phyloP scores from a whole-genome alignment of 2,888 invertebrate species.

The Mystacides longicornis region DNA sequence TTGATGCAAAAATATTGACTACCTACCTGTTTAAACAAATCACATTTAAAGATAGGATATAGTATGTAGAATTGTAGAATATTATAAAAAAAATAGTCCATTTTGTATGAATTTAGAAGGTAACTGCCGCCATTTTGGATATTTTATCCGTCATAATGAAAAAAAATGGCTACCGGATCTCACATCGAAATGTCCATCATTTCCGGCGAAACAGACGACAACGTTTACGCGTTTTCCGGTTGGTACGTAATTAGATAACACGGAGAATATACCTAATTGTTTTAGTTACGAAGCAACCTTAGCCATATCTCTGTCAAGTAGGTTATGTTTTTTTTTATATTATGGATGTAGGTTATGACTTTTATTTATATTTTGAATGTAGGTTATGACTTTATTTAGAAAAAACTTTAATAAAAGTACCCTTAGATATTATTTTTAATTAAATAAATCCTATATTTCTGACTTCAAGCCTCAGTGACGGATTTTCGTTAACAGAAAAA shows the following conservation, averaged over 20 bases:
- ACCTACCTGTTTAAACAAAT: no score
- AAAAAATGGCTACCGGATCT: slow-evolving; percentile 11
- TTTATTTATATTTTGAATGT: no score
- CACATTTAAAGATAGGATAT: no score
- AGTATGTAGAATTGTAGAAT: no score
- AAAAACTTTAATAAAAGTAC: no score
- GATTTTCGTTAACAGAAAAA: no score
- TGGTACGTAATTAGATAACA: slow-evolving; percentile 1
- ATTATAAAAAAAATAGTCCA: background rate
- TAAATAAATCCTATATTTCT: no score
- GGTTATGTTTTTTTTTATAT: background rate
- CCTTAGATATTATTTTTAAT: no score
- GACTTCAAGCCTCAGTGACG: no score
- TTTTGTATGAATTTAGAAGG: background rate
- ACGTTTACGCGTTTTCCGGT: slow-evolving; percentile 6
- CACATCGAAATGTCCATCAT: slow-evolving; percentile 17
- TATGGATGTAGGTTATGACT: no score
- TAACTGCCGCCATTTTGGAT: background rate
- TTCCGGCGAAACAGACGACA: slow-evolving; percentile 12
- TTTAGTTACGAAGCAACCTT: background rate
- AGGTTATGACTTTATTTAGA: no score
- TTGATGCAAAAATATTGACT: no score
- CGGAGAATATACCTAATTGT: background rate
- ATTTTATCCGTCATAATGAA: slow-evolving; percentile 9
- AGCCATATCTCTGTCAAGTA: background rate